These are phyloP conservation scores for Diuraphis noxia DNA, from an alignment of 1,140 invertebrate genomes.

Conservation along the genomic window DNA sequence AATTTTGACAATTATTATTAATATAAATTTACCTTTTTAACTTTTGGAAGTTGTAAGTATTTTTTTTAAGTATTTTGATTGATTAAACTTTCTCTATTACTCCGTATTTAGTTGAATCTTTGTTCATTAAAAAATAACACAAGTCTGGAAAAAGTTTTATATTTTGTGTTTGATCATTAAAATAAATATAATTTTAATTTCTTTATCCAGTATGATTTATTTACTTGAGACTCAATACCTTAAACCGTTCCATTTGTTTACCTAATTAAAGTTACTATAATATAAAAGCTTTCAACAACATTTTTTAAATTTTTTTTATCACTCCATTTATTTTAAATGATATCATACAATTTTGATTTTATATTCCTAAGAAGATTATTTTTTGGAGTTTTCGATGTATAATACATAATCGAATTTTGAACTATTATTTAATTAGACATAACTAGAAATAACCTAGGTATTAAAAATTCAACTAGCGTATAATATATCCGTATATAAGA, in stretches of 20 bases:
- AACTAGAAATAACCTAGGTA: neutral
- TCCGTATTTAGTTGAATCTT: neutral
- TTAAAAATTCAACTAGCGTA: no score
- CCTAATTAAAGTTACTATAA: neutral
- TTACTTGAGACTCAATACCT: neutral
- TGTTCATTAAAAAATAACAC: neutral
- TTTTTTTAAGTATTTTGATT: neutral
- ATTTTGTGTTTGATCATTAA: neutral
- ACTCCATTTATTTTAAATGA: no score
- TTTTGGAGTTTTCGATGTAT: neutral
- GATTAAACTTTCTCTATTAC: neutral
- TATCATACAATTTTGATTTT: neutral
- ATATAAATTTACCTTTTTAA: neutral
- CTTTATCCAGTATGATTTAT: no score
- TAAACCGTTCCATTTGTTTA: neutral
- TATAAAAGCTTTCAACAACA: no score
- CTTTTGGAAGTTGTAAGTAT: neutral
- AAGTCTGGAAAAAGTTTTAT: neutral
- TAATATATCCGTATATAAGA: no score
- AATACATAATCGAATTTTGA: neutral
- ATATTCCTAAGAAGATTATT: neutral
- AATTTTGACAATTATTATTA: neutral
- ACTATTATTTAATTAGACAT: neutral
- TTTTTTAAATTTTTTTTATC: no score
- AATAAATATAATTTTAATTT: neutral